Base-by-base conservation (phyloP, 2,113 vertebrate species). In the Nansenia antarctica region DNA sequence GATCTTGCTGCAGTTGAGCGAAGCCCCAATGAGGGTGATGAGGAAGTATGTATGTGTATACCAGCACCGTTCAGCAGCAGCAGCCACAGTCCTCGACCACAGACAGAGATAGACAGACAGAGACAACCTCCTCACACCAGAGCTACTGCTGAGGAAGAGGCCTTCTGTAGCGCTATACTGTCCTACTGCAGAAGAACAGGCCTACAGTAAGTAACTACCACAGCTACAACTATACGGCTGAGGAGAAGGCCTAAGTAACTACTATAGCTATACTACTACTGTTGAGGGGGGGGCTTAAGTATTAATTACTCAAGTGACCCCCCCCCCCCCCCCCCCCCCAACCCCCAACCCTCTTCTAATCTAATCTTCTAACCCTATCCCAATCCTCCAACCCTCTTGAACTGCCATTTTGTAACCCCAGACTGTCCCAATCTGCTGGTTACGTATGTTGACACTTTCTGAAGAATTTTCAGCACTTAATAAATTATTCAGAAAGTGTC, bases 41-140 rank as follows among this genome's bases (percentile, higher is more conserved):
- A 87, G 87, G 88, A 90, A 88, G 84, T 80, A 73, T 54, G 37
- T 77, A 6, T 72, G 68, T 66, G 45, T 74, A 57, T 73, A 32
- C 71, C 54, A 24, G 69, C 57, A 37, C 52, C 78, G 65, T n/a
- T 49, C 11, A 11, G 5, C 45, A 58, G 15, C 55, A 30, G 27
- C 55, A 30, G 12, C 26, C 45, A 1, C n/a, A 72, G 67, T 42
- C 60, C 34, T 14, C 20, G 57, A 86, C 85, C 84, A 76, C 84
- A 81, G 58, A 3, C 75, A 60, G 34, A 82, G 9, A n/a, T n/a
- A 30, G 67, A 70, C 71, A n/a, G 45, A 39, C 37, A 39, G 37
- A 20, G n/a, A n/a, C n/a, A n/a, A n/a, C 42, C 18, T 58, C 29
- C 55, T 47, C 42, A 47, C 42, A 47, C 14, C 42, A 45, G 49